phyloP scores from a whole-genome alignment of 2,888 invertebrate species.

The Synanthedon formicaeformis region DNA sequence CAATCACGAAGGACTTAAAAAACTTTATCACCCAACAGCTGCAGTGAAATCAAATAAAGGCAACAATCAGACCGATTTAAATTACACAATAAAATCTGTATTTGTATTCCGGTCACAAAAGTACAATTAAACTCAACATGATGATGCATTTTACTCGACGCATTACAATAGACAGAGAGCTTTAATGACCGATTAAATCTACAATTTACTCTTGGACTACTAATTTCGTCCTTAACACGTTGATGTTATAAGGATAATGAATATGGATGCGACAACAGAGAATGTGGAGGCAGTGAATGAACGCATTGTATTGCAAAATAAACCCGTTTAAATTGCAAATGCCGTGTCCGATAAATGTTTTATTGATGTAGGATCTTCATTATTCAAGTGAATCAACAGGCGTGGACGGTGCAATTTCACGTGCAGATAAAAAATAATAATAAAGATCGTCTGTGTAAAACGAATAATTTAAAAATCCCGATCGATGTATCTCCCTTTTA shows the following conservation, averaged over 20 bases:
- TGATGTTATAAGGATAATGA: slow-evolving; percentile 13
- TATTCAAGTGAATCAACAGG: background rate
- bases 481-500: too few relatives aligned
- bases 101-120: slow-evolving; percentile 37
- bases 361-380: background rate
- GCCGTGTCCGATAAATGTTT: slow-evolving; percentile 2
- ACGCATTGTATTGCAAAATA: slow-evolving; percentile 18
- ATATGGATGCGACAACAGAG: slow-evolving; percentile 18
- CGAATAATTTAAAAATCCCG: too few relatives aligned
- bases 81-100: slow-evolving; percentile 20
- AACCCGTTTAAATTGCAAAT: slow-evolving; percentile 17
- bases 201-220: slow-evolving; percentile 22
- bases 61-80: slow-evolving; percentile 7
- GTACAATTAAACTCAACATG: slow-evolving; percentile 42
- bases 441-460: too few relatives aligned
- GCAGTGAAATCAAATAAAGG: background rate
- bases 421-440: background rate
- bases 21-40: background rate
- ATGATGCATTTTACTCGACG: slow-evolving; percentile 34
- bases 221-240: slow-evolving; percentile 20
- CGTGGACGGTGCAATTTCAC: background rate
- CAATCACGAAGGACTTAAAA: background rate
- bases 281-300: slow-evolving; percentile 7
- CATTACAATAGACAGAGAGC: slow-evolving; percentile 28
- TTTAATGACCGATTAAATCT: slow-evolving; percentile 25